These are phyloP conservation scores for Pammene aurita DNA, from an alignment of 2,888 invertebrate genomes.

Conservation along the genomic window DNA sequence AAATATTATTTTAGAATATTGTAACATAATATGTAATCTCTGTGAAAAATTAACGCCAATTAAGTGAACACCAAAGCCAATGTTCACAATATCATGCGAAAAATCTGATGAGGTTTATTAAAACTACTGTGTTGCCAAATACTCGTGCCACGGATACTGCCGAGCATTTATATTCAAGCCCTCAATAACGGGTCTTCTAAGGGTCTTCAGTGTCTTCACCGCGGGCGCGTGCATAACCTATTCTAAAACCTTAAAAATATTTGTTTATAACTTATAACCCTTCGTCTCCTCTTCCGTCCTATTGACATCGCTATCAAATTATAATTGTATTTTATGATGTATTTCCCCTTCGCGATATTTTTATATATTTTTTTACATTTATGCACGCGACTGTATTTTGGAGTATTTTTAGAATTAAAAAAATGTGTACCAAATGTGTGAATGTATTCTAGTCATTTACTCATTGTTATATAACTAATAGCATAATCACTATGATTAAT, in stretches of 20 bases:
- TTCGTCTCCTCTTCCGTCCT: constrained; percentile 25
- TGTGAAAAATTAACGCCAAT: too few relatives aligned
- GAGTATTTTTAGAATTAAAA: constrained; percentile 2
- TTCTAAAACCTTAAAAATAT: background rate
- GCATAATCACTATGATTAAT: constrained; percentile 17
- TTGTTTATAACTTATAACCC: background rate
- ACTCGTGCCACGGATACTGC: constrained; percentile 2
- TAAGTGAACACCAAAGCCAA: too few relatives aligned
- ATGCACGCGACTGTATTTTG: constrained; percentile 30
- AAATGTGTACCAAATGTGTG: constrained; percentile 28
- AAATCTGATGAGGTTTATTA: background rate
- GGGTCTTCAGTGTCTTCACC: background rate
- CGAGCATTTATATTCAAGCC: background rate
- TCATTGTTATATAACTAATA: constrained; percentile 27
- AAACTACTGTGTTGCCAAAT: constrained; percentile 14
- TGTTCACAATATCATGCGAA: background rate
- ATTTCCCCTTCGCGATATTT: background rate
- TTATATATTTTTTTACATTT: constrained; percentile 11
- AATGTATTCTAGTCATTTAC: constrained; percentile 25
- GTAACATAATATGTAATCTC: background rate
- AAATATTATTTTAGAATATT: background rate
- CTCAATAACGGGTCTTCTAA: background rate
- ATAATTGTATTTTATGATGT: constrained; percentile 6
- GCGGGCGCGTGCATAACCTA: constrained; percentile 19
- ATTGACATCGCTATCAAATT: background rate